These are phyloP conservation scores for Notodonta dromedarius DNA, from an alignment of 2,888 invertebrate species.

Conservation along the genomic window DNA sequence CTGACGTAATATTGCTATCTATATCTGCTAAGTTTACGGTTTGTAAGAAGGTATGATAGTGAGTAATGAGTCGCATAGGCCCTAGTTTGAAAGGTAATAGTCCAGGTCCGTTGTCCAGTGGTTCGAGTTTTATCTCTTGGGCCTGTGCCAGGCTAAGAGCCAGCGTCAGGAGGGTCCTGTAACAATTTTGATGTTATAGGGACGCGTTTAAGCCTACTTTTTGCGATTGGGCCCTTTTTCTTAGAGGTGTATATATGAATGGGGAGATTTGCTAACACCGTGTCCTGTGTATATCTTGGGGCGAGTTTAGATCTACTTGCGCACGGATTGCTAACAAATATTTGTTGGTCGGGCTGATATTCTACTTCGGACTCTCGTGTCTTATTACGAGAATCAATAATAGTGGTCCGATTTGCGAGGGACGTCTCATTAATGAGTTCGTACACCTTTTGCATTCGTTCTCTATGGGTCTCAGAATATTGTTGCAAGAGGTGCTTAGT, in stretches of 20 bases:
- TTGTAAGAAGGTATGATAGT: slow-evolving; percentile 30
- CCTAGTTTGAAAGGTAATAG: slow-evolving; percentile 32
- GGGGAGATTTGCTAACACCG: slow-evolving; percentile 30
- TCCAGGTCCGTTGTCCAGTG: slow-evolving; percentile 22
- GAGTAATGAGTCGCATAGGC: slow-evolving; percentile 22
- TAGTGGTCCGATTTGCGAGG: slow-evolving; percentile 1
- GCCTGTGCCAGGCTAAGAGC: slow-evolving; percentile 4
- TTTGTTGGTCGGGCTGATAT: slow-evolving; percentile 24
- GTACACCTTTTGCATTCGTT: slow-evolving; percentile 18
- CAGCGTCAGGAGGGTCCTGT: slow-evolving; percentile 26
- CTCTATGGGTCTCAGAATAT: slow-evolving; percentile 20
- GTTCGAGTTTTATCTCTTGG: slow-evolving; percentile 19
- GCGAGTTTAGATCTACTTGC: slow-evolving; percentile 34
- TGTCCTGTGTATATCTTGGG: slow-evolving; percentile 33
- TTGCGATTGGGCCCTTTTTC: slow-evolving; percentile 32
- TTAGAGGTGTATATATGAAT: slow-evolving; percentile 37
- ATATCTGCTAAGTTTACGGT: too few species aligned
- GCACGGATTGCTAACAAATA: slow-evolving; percentile 29
- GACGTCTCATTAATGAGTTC: slow-evolving; percentile 18
- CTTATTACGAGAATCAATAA: slow-evolving; percentile 24
- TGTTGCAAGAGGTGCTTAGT: slow-evolving; percentile 24
- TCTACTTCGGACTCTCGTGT: slow-evolving; percentile 23
- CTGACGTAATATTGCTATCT: too few species aligned
- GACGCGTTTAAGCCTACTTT: slow-evolving; percentile 25
- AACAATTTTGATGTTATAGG: slow-evolving; percentile 33